Evolutionary conservation across 2,797 vertebrate species (phyloP), one percentile per base, ranked within the genome.

Genomic region (Netta rufina): DNA sequence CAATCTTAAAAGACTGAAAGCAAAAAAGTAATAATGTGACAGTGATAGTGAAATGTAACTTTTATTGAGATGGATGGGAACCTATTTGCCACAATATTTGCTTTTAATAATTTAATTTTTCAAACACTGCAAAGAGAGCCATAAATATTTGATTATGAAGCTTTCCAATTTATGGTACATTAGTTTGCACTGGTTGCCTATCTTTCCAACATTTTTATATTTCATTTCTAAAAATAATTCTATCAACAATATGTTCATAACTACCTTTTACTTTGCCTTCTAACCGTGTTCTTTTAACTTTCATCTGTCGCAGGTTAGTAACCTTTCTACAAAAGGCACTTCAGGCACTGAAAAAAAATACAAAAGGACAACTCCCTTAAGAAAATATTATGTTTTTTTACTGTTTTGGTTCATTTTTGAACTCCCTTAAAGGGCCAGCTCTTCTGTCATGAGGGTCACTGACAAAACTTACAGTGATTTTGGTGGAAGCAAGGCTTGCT

Each of bases 51-150:
- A 98, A 98, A 97, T 96, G 88, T 96, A 97, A 95, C 92, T 97
- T 97, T 97, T 97, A 98, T 97, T 98, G 96, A 97, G 96, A 98
- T 97, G 96, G 96, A 98, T 98, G 96, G 96, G 93, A 98, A 97
- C 80, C 92, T 98, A 97, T 98, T 98, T 98, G 95, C 93, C 97
- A 97, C 93, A 98, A 98, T 98, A 98, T 98, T 98, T 98, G 96
- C 97, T 97, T 98, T 98, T 98, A 98, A 98, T 98, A 98, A 98
- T 98, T 98, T 97, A 97, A 98, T 98, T 98, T 98, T 96, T 97
- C 96, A 97, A 97, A 97, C 95, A 96, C 74, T 94, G 83, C 81
- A 93, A 94, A 97, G 85, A 97, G 64, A 96, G 77, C 58, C 92
- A 98, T 98, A 98, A 97, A 98, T 98, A 98, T 98, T 98, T 98